Evolutionary conservation across 2,888 invertebrate species (phyloP), one percentile per base, ranked within the genome.

Genomic region (Acronicta leporina): DNA sequence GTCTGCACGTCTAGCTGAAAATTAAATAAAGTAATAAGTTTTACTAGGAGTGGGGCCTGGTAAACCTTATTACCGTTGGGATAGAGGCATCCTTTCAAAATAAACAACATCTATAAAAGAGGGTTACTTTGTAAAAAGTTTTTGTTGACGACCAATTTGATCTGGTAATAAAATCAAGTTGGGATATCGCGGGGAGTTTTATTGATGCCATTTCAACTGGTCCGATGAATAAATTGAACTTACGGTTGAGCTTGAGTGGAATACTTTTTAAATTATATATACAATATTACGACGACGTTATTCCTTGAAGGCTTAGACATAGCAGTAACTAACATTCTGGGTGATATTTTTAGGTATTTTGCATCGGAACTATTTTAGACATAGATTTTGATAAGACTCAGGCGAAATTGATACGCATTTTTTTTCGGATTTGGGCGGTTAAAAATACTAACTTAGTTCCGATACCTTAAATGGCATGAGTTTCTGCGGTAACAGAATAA

Each of bases 11-110:
- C 52, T 44, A 61, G 72, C 66, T 73, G 68, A 56, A 79, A 83
- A 85, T 85, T 84, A 85, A 85, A 85, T 86, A 83, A 83, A 76
- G 68, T 74, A n/a, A n/a, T n/a, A n/a, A n/a, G n/a, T n/a, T n/a
- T n/a, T n/a, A n/a, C n/a, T n/a, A n/a, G n/a, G n/a, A n/a, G n/a
- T n/a, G n/a, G n/a, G n/a, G n/a, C 69, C 67, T 75, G 81, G 80
- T 77, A 84, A 87, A 87, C 85, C 82, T 80, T 80, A 86, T 87
- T 86, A 86, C 83, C 65, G 70, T 72, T 54, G 67, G 80, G 75
- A 79, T 80, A 79, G 77, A 75, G 77, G 76, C 76, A 79, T 75
- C 82, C 83, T 82, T 84, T 81, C 80, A 79, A 79, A 81, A 82
- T 86, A 86, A 87, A 86, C 83, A 85, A 81, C 82, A 73, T 75